Conservation (phyloP, 1,140 invertebrate species). For the Caenorhabditis tropicalis region DNA sequence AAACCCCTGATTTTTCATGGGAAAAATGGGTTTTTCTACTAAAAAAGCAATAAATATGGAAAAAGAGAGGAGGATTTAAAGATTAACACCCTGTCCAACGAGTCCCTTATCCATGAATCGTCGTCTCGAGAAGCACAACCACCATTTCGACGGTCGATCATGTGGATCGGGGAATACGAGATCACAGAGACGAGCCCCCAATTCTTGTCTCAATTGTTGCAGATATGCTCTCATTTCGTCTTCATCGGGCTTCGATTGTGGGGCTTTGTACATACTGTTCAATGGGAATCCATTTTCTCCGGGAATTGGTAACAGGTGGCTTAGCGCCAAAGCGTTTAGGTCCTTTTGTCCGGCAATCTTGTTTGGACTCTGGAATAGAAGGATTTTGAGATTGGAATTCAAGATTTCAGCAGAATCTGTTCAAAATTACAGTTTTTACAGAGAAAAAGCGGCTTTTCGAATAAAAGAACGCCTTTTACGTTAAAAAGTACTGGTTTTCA, state of each 20-base stretch:
- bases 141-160: slow-evolving; percentile 98
- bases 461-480: too few relatives aligned
- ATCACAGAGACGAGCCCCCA: slow-evolving; percentile 86
- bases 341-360: slow-evolving; percentile 90
- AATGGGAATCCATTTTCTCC: slow-evolving; percentile 94
- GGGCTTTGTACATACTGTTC: slow-evolving; percentile 87
- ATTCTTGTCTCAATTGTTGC: slow-evolving; percentile 92
- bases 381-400: slow-evolving; percentile 26
- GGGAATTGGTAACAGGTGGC: slow-evolving; percentile 91
- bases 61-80: slow-evolving; percentile 25
- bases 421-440: too few relatives aligned
- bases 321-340: slow-evolving; percentile 90
- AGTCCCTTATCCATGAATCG: slow-evolving; percentile 99
- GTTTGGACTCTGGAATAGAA: slow-evolving; percentile 60
- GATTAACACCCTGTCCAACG: slow-evolving; percentile 76
- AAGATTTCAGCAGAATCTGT: too few relatives aligned
- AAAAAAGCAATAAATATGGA: background rate
- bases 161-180: slow-evolving; percentile 88
- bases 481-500: too few relatives aligned
- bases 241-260: slow-evolving; percentile 48
- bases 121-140: slow-evolving; percentile 98
- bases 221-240: slow-evolving; percentile 91
- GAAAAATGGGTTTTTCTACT: too few relatives aligned
- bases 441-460: too few relatives aligned
- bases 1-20: background rate